phyloP scores from a whole-genome alignment of 2,113 vertebrate genomes.

The Echinops telfairi region DNA sequence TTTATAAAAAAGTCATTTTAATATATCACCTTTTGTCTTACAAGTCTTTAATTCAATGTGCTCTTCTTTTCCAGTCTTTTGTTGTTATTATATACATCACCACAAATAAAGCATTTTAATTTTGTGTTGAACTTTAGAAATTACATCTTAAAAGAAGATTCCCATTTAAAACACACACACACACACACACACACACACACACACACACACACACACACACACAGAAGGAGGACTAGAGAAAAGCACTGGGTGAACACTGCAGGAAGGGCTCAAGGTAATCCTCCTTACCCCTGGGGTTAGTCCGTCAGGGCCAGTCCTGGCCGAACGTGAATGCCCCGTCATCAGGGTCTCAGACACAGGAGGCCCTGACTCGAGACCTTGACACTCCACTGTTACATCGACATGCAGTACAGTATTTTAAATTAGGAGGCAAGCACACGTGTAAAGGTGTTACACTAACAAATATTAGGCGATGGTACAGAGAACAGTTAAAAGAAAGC shows the following conservation, averaged over 20 bases:
- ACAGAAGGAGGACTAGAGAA: conserved; percentile 72
- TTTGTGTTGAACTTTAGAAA: conserved; percentile 83
- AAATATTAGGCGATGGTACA: conserved; percentile 78
- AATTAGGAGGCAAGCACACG: conserved; percentile 88
- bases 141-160: conserved; percentile 86
- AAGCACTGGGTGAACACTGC: conserved; percentile 86
- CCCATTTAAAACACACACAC: conserved; percentile 72
- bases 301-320: conserved; percentile 73
- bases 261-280: conserved; percentile 77
- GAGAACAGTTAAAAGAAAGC: conserved; percentile 83
- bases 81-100: conserved; percentile 73
- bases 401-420: conserved; percentile 88
- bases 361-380: conserved; percentile 72
- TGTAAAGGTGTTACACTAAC: conserved; percentile 82
- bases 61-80: background rate
- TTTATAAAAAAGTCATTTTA: background rate
- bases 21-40: background rate
- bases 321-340: conserved; percentile 72
- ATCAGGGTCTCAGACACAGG: conserved; percentile 84
- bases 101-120: conserved; percentile 80
- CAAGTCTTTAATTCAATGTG: background rate
- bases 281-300: conserved; percentile 75
- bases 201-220: conserved; percentile 22
- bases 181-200: too few species aligned
- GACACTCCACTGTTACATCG: conserved; percentile 86